Evolutionary conservation across 2,113 vertebrate species (phyloP), one percentile per base, ranked within the genome.

Genomic region (Zapornia atra): DNA sequence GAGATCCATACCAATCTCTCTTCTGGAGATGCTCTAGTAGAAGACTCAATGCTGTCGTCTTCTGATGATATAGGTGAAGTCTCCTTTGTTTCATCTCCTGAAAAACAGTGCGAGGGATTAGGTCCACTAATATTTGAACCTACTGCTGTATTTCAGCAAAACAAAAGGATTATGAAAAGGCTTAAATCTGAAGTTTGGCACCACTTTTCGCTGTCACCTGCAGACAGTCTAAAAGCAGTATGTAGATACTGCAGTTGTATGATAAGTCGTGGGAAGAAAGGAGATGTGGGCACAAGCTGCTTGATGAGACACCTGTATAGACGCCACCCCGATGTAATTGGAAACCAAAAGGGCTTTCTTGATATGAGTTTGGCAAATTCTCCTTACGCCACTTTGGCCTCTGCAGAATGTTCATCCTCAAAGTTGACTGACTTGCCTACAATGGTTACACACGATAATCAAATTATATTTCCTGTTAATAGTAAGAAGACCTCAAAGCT

Each of bases 401-500:
- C 98, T 48, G 96, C 98, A 22, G 98, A 99, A 42, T 95, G 98
- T 56, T 97, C 98, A 86, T 98, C 98, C 75, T 97, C 98, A 77
- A 98, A 98, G 94, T 77, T 98, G 86, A 97, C 97, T 34, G 98
- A 98, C 54, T 96, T 97, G 84, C 97, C 98, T 36, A 83, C 97
- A 8, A 51, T 91, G 86, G 92, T 91, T 84, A 97, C 98, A 69
- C 97, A 94, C 21, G 98, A 98, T 95, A 98, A 98, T 96, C 96
- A 97, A 57, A 98, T 97, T 61, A 92, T 97, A 46, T 95, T 98
- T 96, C 98, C 99, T 8, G 97, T 97, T 90, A 99, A 97, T 91
- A 99, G 99, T 94, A 99, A 99, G 98, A 99, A 99, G 98, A 99
- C 99, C 82, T 99, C 99, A 96, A 99, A 99, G 98, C 98, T 99